A percentile compares a stretch with the other conserved stretches of the same genome.
Evolutionary conservation across 2,113 vertebrate species (phyloP).

Genomic region (Dicentrarchus labrax): DNA sequence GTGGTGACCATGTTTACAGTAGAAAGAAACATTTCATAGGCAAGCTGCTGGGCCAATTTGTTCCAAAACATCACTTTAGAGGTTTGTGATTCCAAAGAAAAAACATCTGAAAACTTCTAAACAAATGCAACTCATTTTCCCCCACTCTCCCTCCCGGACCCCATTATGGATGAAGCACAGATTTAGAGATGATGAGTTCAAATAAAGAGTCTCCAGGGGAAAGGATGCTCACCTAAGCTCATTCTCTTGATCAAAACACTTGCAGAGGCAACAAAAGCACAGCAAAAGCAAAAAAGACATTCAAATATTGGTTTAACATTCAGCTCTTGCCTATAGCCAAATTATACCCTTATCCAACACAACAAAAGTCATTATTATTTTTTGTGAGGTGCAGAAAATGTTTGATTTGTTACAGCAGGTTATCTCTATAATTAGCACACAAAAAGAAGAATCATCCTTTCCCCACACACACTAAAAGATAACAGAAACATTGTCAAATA

Average conservation of each 20-base stretch:
- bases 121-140: slow-evolving; percentile 7
- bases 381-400: slow-evolving; percentile 50
- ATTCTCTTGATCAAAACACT: background rate
- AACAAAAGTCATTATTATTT: slow-evolving; percentile 40
- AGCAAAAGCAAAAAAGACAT: slow-evolving; percentile 34
- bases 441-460: slow-evolving; percentile 47
- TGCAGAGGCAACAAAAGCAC: background rate
- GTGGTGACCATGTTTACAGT: slow-evolving; percentile 37
- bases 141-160: background rate
- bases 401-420: slow-evolving; percentile 67
- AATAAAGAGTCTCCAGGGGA: background rate
- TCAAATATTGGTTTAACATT: slow-evolving; percentile 30
- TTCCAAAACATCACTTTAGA: slow-evolving; percentile 30
- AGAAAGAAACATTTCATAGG: slow-evolving; percentile 11
- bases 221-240: background rate
- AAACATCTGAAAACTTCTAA: background rate
- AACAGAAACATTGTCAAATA: slow-evolving; percentile 38
- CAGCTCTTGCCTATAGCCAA: slow-evolving; percentile 22
- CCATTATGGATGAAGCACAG: too few relatives aligned
- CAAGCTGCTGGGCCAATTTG: slow-evolving; percentile 30
- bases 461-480: slow-evolving; percentile 37
- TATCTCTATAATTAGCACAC: slow-evolving; percentile 63
- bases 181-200: slow-evolving; percentile 17
- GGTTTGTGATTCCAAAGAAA: slow-evolving; percentile 18
- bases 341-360: slow-evolving; percentile 47